phyloP scores from a whole-genome alignment of 2,797 vertebrate species.

The Emys orbicularis region DNA sequence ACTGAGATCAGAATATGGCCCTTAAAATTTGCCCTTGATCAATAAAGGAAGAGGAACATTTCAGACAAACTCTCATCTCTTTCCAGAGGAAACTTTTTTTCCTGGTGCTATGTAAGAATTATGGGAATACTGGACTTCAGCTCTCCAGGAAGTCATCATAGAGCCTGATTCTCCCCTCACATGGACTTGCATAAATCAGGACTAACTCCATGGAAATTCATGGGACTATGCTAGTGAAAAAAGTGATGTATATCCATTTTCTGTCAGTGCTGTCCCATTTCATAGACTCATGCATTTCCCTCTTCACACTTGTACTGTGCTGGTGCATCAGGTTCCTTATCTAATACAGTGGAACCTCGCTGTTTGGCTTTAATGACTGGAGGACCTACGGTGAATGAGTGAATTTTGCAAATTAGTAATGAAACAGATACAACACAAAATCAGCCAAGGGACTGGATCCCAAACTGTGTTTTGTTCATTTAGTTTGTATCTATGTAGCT shows the following conservation, averaged over 20 bases:
- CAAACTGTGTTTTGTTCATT: background rate
- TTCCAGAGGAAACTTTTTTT: background rate
- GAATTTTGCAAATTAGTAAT: background rate
- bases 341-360: accelerated
- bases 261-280: accelerated
- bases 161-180: background rate
- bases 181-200: accelerated
- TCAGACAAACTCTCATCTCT: background rate
- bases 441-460: background rate
- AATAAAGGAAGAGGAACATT: background rate
- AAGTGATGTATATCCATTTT: background rate
- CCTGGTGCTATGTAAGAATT: background rate
- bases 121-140: background rate
- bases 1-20: background rate
- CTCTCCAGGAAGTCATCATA: background rate
- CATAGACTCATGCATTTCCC: background rate
- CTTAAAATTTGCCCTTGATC: background rate
- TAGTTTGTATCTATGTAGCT: background rate
- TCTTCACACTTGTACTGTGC: accelerated
- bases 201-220: background rate
- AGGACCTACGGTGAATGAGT: background rate
- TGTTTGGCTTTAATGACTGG: background rate
- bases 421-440: background rate
- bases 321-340: accelerated
- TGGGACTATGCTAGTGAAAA: background rate